Evolutionary conservation across 2,797 vertebrate species (phyloP).

Genomic region (Menidia menidia): DNA sequence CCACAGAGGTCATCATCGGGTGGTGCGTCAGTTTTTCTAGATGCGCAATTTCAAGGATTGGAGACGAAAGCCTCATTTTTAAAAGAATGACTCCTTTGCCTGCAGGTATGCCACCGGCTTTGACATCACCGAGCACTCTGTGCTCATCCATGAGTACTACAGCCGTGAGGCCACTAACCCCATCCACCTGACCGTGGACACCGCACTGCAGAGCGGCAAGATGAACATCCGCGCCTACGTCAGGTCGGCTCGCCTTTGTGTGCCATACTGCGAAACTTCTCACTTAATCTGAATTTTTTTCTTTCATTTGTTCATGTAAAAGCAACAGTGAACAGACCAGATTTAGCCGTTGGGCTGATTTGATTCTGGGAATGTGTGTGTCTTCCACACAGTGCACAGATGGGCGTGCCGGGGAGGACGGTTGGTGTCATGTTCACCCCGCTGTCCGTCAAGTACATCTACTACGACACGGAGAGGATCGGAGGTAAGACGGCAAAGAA

Average conservation of each 20-base stretch:
- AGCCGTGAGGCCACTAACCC: conserved; percentile 95
- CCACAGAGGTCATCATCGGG: conserved; percentile 96
- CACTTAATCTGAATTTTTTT: too few relatives aligned
- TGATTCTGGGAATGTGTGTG: conserved; percentile 31
- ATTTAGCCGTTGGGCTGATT: neutral
- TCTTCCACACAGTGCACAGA: conserved; percentile 88
- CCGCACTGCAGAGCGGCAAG: conserved; percentile 90
- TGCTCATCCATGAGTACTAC: conserved; percentile 98
- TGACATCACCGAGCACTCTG: conserved; percentile 98
- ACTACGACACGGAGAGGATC: conserved; percentile 94
- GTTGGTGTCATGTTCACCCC: conserved; percentile 99
- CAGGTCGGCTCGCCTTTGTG: conserved; percentile 77
- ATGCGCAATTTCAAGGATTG: neutral
- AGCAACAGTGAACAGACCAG: too few relatives aligned
- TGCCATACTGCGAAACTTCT: too few relatives aligned
- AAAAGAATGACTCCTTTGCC: neutral
- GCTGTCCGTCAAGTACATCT: conserved; percentile 90
- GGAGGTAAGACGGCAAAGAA: conserved; percentile 83
- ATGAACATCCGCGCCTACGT: conserved; percentile 97
- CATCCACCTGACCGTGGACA: conserved; percentile 94
- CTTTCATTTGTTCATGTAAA: too few relatives aligned
- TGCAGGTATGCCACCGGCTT: conserved; percentile 96
- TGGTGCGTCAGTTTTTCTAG: conserved; percentile 77
- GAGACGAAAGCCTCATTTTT: rapidly evolving
- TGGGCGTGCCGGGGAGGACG: conserved; percentile 97